phyloP scores from a whole-genome alignment of 1,140 invertebrate species.

The Papilio aristodemus region DNA sequence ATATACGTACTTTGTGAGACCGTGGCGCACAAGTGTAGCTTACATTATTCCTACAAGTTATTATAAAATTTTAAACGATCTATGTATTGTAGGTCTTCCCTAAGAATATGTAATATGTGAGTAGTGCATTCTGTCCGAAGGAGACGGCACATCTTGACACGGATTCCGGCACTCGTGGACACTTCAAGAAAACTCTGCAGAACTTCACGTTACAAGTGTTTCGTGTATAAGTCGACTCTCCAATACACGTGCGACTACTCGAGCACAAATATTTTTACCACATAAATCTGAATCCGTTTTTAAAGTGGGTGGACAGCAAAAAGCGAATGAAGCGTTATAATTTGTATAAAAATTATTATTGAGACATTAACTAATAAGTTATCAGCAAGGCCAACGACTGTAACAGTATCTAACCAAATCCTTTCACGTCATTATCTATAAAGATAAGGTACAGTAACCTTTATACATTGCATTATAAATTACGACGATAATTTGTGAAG shows the following conservation, averaged over 20 bases:
- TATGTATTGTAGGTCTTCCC: too few relatives aligned
- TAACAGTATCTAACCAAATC: conserved; percentile 10
- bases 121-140: neutral
- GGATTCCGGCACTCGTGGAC: conserved; percentile 6
- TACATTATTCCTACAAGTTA: too few relatives aligned
- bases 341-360: neutral
- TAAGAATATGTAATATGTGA: neutral
- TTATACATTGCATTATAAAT: too few relatives aligned
- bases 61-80: too few relatives aligned
- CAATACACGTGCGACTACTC: neutral
- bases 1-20: too few relatives aligned
- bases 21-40: too few relatives aligned
- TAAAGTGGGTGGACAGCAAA: too few relatives aligned
- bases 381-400: conserved; percentile 7
- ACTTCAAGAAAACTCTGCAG: conserved; percentile 12
- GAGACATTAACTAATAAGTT: conserved; percentile 9
- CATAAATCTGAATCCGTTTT: too few relatives aligned
- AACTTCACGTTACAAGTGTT: neutral
- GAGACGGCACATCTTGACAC: conserved; percentile 22
- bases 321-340: too few relatives aligned
- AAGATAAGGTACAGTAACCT: conserved; percentile 5
- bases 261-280: neutral
- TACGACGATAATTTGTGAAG: too few relatives aligned
- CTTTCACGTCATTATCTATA: neutral
- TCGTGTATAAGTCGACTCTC: neutral